These are phyloP conservation scores for Pampus argenteus DNA, from an alignment of 2,797 vertebrate genomes.

Conservation along the genomic window DNA sequence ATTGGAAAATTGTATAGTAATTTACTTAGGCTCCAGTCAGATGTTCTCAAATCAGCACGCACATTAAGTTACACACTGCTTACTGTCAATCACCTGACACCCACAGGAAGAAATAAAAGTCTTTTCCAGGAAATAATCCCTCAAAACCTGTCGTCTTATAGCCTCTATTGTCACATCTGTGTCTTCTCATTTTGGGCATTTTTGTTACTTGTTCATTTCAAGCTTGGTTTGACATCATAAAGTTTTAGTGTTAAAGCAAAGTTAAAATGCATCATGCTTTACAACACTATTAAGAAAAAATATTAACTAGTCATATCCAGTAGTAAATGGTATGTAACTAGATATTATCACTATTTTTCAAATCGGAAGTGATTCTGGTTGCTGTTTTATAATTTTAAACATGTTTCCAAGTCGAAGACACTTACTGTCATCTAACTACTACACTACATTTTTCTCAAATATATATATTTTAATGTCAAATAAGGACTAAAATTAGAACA, in stretches of 20 bases:
- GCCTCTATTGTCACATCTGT: conserved; percentile 1
- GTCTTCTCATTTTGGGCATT: background rate
- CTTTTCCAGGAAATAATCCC: background rate
- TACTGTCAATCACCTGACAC: conserved; percentile 18
- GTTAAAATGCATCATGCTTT: background rate
- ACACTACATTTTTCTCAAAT: background rate
- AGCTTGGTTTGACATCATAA: conserved; percentile 2
- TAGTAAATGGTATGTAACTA: conserved; percentile 1
- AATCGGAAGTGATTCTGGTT: background rate
- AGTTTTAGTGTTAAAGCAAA: conserved; percentile 1
- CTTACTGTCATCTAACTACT: background rate
- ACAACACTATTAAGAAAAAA: background rate
- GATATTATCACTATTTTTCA: background rate
- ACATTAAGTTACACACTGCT: background rate
- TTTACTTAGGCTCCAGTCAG: background rate
- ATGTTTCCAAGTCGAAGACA: background rate
- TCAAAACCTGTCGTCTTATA: background rate
- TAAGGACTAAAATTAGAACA: background rate
- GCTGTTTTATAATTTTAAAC: background rate
- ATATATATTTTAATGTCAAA: background rate
- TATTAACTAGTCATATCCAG: background rate
- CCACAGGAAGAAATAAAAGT: background rate
- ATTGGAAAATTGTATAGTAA: background rate
- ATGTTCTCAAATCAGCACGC: conserved; percentile 1
- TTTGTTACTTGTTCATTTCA: background rate